Evolutionary conservation across 2,797 vertebrate species (phyloP).

Genomic region (Enteromius afrohamiltoni): DNA sequence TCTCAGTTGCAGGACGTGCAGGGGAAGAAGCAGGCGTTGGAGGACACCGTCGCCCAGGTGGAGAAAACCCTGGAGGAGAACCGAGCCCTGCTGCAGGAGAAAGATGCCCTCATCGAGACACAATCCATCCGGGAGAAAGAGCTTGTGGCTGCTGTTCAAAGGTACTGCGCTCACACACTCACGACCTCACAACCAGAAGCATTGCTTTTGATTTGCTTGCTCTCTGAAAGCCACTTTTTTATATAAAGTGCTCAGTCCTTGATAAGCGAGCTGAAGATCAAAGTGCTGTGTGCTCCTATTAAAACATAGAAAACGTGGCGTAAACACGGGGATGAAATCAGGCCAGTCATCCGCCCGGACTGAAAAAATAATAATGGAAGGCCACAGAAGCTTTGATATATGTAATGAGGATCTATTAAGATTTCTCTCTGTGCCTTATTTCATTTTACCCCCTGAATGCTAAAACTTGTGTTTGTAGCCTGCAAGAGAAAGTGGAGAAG

Average conservation of each 20-base stretch:
- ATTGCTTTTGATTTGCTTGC: slow-evolving; percentile 2
- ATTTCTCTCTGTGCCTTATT: not conserved
- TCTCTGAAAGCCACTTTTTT: slow-evolving; percentile 16
- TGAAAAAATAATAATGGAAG: not conserved
- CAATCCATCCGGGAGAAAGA: slow-evolving; percentile 90
- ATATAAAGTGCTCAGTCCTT: not conserved
- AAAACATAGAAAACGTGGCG: not conserved
- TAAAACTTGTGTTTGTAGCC: slow-evolving; percentile 69
- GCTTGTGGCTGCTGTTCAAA: slow-evolving; percentile 89
- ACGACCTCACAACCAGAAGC: not conserved
- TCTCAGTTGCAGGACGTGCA: slow-evolving; percentile 78
- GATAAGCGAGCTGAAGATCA: not conserved
- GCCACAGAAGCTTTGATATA: not conserved
- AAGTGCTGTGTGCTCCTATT: not conserved
- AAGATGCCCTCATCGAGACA: slow-evolving; percentile 81
- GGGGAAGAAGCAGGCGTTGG: slow-evolving; percentile 75
- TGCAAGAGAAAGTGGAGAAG: slow-evolving; percentile 93
- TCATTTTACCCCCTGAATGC: not conserved
- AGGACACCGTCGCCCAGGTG: slow-evolving; percentile 79
- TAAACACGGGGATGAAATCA: not conserved
- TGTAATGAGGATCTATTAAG: not conserved
- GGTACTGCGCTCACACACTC: slow-evolving; percentile 70
- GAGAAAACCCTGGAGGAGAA: slow-evolving; percentile 82
- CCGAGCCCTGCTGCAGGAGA: slow-evolving; percentile 72
- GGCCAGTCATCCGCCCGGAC: not conserved